Base-by-base conservation (phyloP, 2,888 invertebrate genomes). In the Parochlus steinenii region DNA sequence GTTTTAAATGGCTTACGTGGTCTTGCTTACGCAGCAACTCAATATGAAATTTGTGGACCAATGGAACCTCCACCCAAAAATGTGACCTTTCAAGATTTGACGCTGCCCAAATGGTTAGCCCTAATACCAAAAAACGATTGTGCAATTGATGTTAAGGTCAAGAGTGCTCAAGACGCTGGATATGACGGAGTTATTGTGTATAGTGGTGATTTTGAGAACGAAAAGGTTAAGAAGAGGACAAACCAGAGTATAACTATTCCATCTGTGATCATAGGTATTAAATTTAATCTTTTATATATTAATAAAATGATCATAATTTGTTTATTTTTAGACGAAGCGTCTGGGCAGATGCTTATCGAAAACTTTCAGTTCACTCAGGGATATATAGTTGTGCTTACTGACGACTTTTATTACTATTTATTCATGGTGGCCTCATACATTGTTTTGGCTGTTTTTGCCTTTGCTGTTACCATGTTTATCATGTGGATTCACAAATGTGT, bases 101-200 rank as follows among this genome's bases (percentile, higher is more conserved):
- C 66, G 7, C 66, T 11, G 6, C n/a, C 5, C 5, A 25, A 16
- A 37, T 15, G 26, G 51, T 54, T 30, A 51, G 26, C 11, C 26
- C 26, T n/a, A 31, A 12, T 11, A 25, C 27, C 11, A 20, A 3
- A 36, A 18, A 15, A 11, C n/a, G 11, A n/a, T 16, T 25, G 24
- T 66, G 64, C 47, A 38, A 92, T 87, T 59, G 85, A 83, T 54
- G 60, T 63, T 27, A 93, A 93, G 66, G 72, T 92, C 35, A 69
- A 80, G 18, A 74, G 74, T 57, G 92, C 89, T 18, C 86, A 92
- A 58, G 60, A 58, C 35, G 78, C 80, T 18, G 74, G 75, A 37
- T 95, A 69, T 56, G 67, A 72, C 60, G 85, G 81, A 44, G 87
- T 74, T 40, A 83, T 95, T 47, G 74, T 95, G 22, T 83, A 83